Base-by-base conservation (phyloP, 2,888 invertebrate genomes). In the Spilosoma lubricipeda region DNA sequence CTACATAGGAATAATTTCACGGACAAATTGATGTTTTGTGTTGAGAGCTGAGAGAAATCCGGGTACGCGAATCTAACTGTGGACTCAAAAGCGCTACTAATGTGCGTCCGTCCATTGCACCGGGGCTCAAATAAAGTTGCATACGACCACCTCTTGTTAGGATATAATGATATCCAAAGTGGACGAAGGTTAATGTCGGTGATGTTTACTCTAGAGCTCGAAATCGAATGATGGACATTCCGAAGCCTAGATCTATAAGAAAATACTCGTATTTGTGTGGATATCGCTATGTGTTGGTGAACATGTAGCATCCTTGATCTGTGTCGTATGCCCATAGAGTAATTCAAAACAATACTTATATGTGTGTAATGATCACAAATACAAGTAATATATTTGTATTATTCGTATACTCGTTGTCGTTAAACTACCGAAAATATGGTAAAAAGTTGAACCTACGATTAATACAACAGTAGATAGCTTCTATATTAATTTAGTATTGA, bases 91-190 rank as follows among this genome's bases (percentile, higher is more conserved):
- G 93, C 93, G 91, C 88, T 86, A 87, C 92, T 94, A 94, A 94
- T 94, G 92, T 90, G 88, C 89, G 86, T 88, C 89, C 90, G 92
- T 90, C 93, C 92, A 90, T 82, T 92, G 91, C 92, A 90, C 89
- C 84, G 87, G 85, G 82, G 91, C 90, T 91, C 93, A 93, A 94
- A 93, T 93, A 93, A 93, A 94, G 93, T 94, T 94, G 93, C 93
- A 94, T 94, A 92, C 91, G 89, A 89, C 89, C 90, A 90, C 89
- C 90, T 91, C 88, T 87, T 86, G 82, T 80, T 71, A 64, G 81
- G 85, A 81, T 84, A 87, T 88, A 89, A 87, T 88, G 88, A 86
- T 86, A 87, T 85, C 78, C 82, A 84, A 81, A 81, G 81, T 75
- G 82, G 84, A 87, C 87, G 86, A 89, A 88, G 89, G 90, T 88